Conservation (phyloP, 2,888 invertebrate genomes). For the Caenorhabditis angaria region DNA sequence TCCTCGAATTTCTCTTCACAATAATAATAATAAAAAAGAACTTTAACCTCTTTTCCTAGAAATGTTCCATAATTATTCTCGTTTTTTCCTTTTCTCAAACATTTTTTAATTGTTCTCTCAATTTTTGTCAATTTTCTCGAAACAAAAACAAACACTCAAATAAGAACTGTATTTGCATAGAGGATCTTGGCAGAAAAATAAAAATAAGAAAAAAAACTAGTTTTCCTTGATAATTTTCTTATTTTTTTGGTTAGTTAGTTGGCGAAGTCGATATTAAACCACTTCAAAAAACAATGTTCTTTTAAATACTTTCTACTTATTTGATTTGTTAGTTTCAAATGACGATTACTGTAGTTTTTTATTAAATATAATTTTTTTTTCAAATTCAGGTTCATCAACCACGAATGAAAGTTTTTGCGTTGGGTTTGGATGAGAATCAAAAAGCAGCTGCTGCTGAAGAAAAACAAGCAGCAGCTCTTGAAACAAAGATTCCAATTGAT, state of each 20-base stretch:
- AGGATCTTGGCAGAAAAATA: neutral
- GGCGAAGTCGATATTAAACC: neutral
- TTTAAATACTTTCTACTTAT: neutral
- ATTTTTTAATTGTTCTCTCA: neutral
- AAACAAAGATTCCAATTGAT: neutral
- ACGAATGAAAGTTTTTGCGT: slow-evolving; percentile 70
- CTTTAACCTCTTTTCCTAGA: too few species aligned
- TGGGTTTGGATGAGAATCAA: slow-evolving; percentile 67
- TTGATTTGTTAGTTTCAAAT: neutral
- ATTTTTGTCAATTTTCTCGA: too few species aligned
- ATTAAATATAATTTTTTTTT: neutral
- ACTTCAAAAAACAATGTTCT: neutral
- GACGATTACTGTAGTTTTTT: neutral
- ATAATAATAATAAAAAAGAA: too few species aligned
- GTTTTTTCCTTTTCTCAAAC: too few species aligned
- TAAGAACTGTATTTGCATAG: neutral
- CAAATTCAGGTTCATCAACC: slow-evolving; percentile 58
- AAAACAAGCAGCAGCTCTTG: neutral
- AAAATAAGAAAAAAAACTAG: neutral
- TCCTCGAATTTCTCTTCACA: too few species aligned
- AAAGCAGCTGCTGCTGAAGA: slow-evolving; percentile 26
- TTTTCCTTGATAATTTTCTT: neutral
- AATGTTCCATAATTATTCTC: too few species aligned
- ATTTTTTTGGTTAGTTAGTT: neutral
- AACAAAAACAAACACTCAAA: slow-evolving; percentile 4